Conservation (phyloP, 2,888 invertebrate species). For the Adelognathus sp. region DNA sequence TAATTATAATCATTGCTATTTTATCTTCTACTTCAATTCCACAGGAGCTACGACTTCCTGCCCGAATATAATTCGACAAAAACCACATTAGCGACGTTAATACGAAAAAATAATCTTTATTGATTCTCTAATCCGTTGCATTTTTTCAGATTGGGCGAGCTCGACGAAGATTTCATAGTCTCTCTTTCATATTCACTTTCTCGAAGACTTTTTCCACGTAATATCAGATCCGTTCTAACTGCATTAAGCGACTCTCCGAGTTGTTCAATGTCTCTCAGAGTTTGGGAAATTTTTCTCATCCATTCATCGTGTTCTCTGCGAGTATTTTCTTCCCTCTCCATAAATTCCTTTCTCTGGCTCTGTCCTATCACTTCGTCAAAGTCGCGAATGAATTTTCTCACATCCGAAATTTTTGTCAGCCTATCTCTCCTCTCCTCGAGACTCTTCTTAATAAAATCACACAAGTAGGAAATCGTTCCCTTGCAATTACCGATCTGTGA, state of each 20-base stretch:
- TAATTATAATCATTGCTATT: no score
- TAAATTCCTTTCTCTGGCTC: slow-evolving; percentile 32
- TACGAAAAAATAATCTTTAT: no score
- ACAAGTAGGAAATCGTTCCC: neutral
- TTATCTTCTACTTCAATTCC: no score
- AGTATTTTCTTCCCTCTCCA: slow-evolving; percentile 10
- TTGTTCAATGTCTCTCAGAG: slow-evolving; percentile 46
- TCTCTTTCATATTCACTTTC: neutral
- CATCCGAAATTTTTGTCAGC: slow-evolving; percentile 16
- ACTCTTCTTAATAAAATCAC: neutral
- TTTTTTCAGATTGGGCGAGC: neutral
- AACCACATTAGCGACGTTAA: no score
- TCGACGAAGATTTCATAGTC: neutral
- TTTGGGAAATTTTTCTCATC: slow-evolving; percentile 53
- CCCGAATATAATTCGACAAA: no score
- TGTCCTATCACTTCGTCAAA: slow-evolving; percentile 36
- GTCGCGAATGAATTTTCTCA: slow-evolving; percentile 27
- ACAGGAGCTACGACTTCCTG: no score
- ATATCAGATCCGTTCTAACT: slow-evolving; percentile 51
- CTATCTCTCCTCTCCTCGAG: slow-evolving; percentile 21
- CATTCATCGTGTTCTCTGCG: slow-evolving; percentile 54
- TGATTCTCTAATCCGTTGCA: neutral
- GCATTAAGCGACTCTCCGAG: slow-evolving; percentile 48
- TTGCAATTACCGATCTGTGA: slow-evolving; percentile 13
- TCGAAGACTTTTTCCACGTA: slow-evolving; percentile 46